Percentiles rank a stretch among this genome's conserved stretches.
phyloP scores from a whole-genome alignment of 2,113 vertebrate genomes.

The Odocoileus virginianus region DNA sequence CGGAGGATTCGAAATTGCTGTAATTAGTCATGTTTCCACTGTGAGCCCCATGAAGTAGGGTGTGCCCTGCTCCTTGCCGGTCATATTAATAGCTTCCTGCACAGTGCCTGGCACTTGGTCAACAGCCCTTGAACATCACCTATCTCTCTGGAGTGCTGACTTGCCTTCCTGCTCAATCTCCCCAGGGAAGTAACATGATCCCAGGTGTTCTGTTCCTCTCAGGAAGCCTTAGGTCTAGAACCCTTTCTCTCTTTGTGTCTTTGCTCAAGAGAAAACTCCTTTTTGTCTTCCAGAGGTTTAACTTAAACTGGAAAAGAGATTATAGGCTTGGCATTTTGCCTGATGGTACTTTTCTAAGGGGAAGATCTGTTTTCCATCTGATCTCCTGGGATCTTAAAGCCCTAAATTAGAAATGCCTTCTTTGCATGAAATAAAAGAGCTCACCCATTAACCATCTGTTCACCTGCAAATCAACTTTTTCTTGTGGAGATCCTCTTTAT shows the following conservation, averaged over 20 bases:
- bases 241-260: background rate
- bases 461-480: background rate
- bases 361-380: background rate
- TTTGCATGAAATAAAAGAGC: background rate
- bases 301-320: background rate
- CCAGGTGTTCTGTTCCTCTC: background rate
- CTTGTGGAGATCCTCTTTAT: background rate
- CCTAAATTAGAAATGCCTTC: background rate
- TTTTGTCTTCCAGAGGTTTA: background rate
- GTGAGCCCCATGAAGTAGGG: accelerated
- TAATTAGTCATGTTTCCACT: background rate
- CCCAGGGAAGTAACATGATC: too few species aligned
- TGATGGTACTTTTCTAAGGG: background rate
- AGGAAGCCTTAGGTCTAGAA: background rate
- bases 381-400: background rate
- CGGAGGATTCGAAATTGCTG: accelerated
- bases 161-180: background rate
- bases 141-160: background rate
- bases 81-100: background rate
- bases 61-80: background rate
- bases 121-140: too few species aligned
- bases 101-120: background rate
- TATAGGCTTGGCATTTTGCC: background rate
- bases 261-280: background rate
- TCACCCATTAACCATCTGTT: background rate